phyloP scores from a whole-genome alignment of 2,113 vertebrate genomes.

The Pholis gunnellus region DNA sequence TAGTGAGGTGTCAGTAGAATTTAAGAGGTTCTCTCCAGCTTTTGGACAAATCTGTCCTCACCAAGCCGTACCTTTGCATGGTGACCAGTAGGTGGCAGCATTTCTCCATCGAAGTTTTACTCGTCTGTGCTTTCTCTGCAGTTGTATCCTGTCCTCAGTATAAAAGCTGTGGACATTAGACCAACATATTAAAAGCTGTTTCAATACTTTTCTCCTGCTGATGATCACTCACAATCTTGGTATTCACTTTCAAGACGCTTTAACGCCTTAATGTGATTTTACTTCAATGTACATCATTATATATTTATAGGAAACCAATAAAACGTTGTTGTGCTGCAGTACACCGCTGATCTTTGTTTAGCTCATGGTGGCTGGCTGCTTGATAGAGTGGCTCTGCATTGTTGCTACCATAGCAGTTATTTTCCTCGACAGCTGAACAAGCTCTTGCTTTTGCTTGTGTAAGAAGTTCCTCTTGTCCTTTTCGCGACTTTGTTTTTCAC shows the following conservation, averaged over 20 bases:
- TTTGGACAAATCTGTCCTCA: neutral
- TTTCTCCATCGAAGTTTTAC: neutral
- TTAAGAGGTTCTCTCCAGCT: neutral
- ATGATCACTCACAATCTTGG: neutral
- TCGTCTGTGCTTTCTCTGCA: neutral
- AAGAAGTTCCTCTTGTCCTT: conserved; percentile 55
- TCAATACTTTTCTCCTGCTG: neutral
- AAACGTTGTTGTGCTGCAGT: neutral
- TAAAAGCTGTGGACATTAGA: neutral
- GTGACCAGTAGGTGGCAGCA: conserved; percentile 69
- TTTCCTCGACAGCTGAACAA: conserved; percentile 3
- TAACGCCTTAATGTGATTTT: neutral
- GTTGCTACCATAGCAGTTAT: neutral
- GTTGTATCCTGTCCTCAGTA: neutral
- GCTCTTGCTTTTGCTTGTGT: conserved; percentile 25
- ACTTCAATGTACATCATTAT: neutral
- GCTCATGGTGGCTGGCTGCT: neutral
- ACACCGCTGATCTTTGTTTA: neutral
- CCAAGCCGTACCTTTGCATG: neutral
- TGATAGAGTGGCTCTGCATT: neutral
- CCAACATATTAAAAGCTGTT: neutral
- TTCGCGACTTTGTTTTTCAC: conserved; percentile 55
- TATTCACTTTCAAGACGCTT: neutral
- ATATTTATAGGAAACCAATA: neutral
- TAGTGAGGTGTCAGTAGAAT: neutral